phyloP scores from a whole-genome alignment of 2,888 invertebrate genomes.

The Exocentrus adspersus region DNA sequence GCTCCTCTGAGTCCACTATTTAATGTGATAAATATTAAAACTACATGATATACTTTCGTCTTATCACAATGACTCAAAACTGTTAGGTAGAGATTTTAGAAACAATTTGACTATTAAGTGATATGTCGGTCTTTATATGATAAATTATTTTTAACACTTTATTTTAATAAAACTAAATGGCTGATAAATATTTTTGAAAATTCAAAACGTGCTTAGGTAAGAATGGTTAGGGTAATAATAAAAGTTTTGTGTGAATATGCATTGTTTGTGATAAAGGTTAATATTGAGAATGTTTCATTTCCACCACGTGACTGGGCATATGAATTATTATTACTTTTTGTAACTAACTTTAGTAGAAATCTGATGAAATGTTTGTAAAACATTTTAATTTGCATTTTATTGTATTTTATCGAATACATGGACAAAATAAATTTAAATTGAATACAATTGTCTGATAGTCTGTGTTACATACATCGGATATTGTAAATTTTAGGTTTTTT shows the following conservation, averaged over 20 bases:
- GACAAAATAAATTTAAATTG: background rate
- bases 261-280: background rate
- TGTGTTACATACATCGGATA: too few species aligned
- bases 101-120: slow-evolving; percentile 1
- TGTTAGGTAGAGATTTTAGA: slow-evolving; percentile 8
- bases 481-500: too few species aligned
- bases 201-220: background rate
- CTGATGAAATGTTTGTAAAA: too few species aligned
- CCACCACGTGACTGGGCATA: background rate
- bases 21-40: slow-evolving; percentile 43
- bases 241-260: background rate
- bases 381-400: too few species aligned
- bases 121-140: background rate
- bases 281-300: too few species aligned
- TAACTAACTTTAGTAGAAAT: background rate
- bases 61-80: slow-evolving; percentile 22
- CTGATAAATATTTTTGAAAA: background rate
- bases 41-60: slow-evolving; percentile 10
- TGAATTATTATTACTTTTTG: background rate
- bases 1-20: slow-evolving; percentile 40
- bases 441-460: too few species aligned
- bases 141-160: background rate
- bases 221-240: background rate
- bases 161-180: background rate
- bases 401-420: background rate